Conservation (phyloP, 1,140 invertebrate genomes). For the Ctenoplectra terminalis region DNA sequence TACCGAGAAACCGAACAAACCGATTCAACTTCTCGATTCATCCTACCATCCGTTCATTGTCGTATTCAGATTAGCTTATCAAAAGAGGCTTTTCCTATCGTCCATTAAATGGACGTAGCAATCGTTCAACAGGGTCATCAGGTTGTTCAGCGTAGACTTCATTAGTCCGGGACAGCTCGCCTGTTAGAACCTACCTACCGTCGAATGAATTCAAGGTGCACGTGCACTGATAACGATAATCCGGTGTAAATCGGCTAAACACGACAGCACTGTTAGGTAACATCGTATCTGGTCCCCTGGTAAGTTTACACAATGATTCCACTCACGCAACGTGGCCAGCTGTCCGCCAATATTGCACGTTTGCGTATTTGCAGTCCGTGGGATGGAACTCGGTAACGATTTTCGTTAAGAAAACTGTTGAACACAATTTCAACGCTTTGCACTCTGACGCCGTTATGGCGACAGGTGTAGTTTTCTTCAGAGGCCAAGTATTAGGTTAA, state of each 20-base stretch:
- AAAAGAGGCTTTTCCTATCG: background rate
- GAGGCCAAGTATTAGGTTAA: too few species aligned
- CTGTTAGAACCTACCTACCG: background rate
- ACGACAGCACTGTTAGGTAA: slow-evolving; percentile 26
- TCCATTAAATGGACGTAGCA: slow-evolving; percentile 4
- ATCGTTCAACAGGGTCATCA: slow-evolving; percentile 35
- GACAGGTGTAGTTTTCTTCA: too few species aligned
- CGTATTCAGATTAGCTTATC: slow-evolving; percentile 14
- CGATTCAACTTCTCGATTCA: background rate
- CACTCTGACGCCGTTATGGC: too few species aligned
- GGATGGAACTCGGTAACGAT: background rate
- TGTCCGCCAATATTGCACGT: slow-evolving; percentile 34
- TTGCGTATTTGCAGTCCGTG: slow-evolving; percentile 8
- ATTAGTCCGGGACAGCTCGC: background rate
- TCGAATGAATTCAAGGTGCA: slow-evolving; percentile 48
- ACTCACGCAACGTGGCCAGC: slow-evolving; percentile 42
- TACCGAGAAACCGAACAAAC: too few species aligned
- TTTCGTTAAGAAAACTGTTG: background rate
- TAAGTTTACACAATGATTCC: slow-evolving; percentile 49
- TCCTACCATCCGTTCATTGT: too few species aligned
- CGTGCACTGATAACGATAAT: slow-evolving; percentile 55
- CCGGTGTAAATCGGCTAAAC: slow-evolving; percentile 48
- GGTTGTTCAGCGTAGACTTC: slow-evolving; percentile 34
- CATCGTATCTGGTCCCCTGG: slow-evolving; percentile 35
- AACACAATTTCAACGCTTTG: background rate